Evolutionary conservation across 2,113 vertebrate species (phyloP), one percentile per base, ranked within the genome.

Genomic region (Chloroceryle aenea): DNA sequence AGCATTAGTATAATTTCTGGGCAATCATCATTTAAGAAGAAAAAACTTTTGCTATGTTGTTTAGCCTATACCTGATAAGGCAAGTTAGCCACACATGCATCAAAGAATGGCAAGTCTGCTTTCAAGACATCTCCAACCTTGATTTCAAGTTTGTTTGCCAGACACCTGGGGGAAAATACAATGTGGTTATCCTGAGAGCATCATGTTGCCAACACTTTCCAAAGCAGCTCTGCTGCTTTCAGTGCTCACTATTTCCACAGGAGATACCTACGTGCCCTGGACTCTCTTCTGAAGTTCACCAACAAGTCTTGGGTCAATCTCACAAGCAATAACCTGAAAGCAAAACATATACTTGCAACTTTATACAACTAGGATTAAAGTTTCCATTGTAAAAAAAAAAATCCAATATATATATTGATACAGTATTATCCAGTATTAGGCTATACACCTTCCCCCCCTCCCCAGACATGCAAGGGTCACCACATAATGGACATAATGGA

Each of bases 221-320:
- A 14, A 63, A 59, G 23, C 5, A 63, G 20, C 21, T 43, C 21
- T 19, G 10, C 36, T 18, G 10, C 20, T 59, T n/a, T 18, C 36
- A 13, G 6, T 1, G 3, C 10, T 79, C 0, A 0, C 21, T 29
- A 0, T 45, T 87, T 58, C 66, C 16, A 11, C 59, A 29, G 14
- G 1, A 25, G 67, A 26, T 90, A 99, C 99, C 98, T 95, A 99
- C 99, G 99, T 99, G 98, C 99, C 99, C 97, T 99, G 99, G 30
- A 99, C 99, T 98, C 99, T 98, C 94, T 99, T 99, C 97, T 99
- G 99, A 96, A 99, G 99, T 92, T 99, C 99, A 74, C 99, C 99
- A 86, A 99, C 99, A 89, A 99, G 98, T 77, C 99, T 98, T 87
- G 98, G 96, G 83, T 99, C 99, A 98, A 99, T 97, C 98, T 99